phyloP scores from a whole-genome alignment of 2,113 vertebrate species.

The Brienomyrus longianalis region DNA sequence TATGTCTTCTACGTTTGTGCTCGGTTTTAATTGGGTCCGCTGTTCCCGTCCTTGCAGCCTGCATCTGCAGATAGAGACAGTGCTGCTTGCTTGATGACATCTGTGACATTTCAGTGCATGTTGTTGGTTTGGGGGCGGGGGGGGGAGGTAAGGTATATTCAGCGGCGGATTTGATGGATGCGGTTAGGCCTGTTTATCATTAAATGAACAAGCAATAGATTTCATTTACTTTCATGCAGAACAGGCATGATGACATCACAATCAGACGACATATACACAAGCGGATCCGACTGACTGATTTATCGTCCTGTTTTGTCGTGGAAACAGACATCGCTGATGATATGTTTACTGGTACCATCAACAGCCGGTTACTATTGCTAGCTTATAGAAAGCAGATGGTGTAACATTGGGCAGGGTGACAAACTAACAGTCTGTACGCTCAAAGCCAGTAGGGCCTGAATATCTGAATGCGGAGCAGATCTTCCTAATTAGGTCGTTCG shows the following conservation, averaged over 20 bases:
- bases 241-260: slow-evolving; percentile 6
- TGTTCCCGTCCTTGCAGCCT: neutral
- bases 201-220: slow-evolving; percentile 12
- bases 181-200: slow-evolving; percentile 1
- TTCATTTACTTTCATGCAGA: slow-evolving; percentile 13
- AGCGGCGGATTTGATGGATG: neutral
- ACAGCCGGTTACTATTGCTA: neutral
- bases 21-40: neutral
- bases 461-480: neutral
- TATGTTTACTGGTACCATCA: slow-evolving; percentile 14
- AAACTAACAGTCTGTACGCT: neutral
- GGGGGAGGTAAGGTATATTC: neutral
- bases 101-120: neutral
- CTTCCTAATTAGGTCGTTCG: neutral
- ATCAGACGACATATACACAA: slow-evolving; percentile 14
- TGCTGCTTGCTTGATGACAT: neutral
- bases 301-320: slow-evolving; percentile 15
- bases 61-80: neutral
- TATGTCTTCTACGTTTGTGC: neutral
- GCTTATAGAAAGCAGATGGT: neutral
- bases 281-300: slow-evolving; percentile 5
- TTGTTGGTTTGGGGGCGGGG: neutral
- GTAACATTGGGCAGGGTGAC: neutral
- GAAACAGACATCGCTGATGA: neutral
- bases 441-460: neutral